A percentile compares a stretch with the other conserved stretches of the same genome.
These are phyloP conservation scores for Bactericera cockerelli DNA, from an alignment of 1,140 invertebrate species.

Conservation along the genomic window DNA sequence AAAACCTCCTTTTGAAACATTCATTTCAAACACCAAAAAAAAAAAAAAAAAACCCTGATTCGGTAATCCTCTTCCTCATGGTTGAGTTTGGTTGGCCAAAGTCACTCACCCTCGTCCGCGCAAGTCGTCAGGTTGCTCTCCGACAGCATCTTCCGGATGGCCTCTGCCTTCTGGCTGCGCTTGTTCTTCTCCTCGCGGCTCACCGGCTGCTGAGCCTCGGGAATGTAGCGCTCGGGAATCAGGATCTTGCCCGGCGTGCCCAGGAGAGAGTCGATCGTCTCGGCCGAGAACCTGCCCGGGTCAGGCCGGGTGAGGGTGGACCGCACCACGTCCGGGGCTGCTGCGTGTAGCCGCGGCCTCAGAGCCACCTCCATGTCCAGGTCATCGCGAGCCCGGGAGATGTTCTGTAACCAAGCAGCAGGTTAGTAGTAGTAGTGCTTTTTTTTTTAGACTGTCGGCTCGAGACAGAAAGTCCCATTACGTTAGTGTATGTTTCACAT, in stretches of 20 bases:
- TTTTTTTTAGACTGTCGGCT: too few species aligned
- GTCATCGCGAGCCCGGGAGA: constrained; percentile 57
- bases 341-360: constrained; percentile 42
- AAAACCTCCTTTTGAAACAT: too few species aligned
- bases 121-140: constrained; percentile 33
- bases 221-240: constrained; percentile 81
- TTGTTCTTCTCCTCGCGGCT: constrained; percentile 66
- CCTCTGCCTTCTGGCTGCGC: constrained; percentile 70
- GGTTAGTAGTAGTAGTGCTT: too few species aligned
- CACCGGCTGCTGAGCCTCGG: constrained; percentile 63
- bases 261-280: constrained; percentile 67
- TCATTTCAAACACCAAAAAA: too few species aligned
- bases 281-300: constrained; percentile 45
- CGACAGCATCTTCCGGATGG: constrained; percentile 77
- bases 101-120: constrained; percentile 11
- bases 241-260: constrained; percentile 76
- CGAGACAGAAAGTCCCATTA: too few species aligned
- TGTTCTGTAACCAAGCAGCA: constrained; percentile 30
- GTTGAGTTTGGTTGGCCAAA: too few species aligned
- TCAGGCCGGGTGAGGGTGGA: constrained; percentile 52
- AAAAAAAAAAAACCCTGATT: too few species aligned
- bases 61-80: too few species aligned
- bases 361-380: constrained; percentile 69
- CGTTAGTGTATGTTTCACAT: too few species aligned
- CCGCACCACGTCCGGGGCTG: constrained; percentile 70